Conservation (phyloP, 2,888 invertebrate species). For the Clistopyga incitator region DNA sequence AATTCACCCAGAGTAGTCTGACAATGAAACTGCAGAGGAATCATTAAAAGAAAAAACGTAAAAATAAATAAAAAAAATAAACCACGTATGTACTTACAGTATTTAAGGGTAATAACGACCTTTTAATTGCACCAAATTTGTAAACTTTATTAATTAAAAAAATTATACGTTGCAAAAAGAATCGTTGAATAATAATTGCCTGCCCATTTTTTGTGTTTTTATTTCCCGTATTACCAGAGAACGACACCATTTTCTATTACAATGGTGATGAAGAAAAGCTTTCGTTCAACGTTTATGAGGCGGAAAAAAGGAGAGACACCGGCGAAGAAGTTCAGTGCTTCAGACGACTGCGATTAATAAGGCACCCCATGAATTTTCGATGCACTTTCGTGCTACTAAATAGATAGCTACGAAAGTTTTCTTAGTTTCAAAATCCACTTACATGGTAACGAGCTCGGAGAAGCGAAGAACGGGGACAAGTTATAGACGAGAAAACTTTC, state of each 20-base stretch:
- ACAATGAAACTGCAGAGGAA: slow-evolving; percentile 58
- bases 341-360: slow-evolving; percentile 23
- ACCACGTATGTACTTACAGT: slow-evolving; percentile 74
- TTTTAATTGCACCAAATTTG: slow-evolving; percentile 78
- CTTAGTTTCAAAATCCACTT: slow-evolving; percentile 30
- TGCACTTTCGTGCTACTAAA: slow-evolving; percentile 7
- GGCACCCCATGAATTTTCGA: slow-evolving; percentile 34
- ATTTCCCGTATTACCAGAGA: neutral
- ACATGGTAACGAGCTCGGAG: slow-evolving; percentile 1
- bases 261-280: neutral
- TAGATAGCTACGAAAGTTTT: slow-evolving; percentile 8
- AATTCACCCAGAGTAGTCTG: slow-evolving; percentile 63
- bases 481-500: slow-evolving; percentile 14
- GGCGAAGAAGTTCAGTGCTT: slow-evolving; percentile 7
- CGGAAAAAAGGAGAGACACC: neutral
- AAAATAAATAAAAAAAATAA: slow-evolving; percentile 58
- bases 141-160: slow-evolving; percentile 76
- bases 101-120: slow-evolving; percentile 72
- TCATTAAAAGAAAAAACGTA: slow-evolving; percentile 48
- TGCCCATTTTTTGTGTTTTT: neutral
- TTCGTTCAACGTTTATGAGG: slow-evolving; percentile 4
- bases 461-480: neutral
- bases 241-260: neutral
- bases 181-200: slow-evolving; percentile 16
- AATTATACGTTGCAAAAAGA: slow-evolving; percentile 76